Evolutionary conservation across 2,888 invertebrate genomes (phyloP), one percentile per base, ranked within the genome.

Genomic region (Sminthurinus aureus): DNA sequence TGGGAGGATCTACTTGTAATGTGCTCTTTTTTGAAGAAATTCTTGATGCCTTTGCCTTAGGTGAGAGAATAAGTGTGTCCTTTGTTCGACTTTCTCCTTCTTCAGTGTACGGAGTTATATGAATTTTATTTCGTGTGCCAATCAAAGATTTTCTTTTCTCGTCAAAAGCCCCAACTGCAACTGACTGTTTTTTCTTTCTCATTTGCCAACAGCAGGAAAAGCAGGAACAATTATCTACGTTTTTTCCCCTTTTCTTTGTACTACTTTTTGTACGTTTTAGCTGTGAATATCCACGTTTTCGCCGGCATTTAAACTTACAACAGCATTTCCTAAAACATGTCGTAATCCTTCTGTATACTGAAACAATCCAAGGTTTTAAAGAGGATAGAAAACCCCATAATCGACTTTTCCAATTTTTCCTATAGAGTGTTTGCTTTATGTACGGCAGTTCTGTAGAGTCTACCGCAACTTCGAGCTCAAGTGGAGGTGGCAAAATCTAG

Each of bases 401-500:
- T 9, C 58, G 58, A 58, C 58, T 58, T 26, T 38, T 26, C 76
- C 79, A 79, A 38, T 12, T 38, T 51, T 52, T 67, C 50, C 80
- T 26, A 9, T 71, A 50, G n/a, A 51, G 20, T 15, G 38, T 24
- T 52, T 13, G n/a, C 0, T 13, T 3, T 18, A 80, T 38, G 38
- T 69, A 80, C 0, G 80, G 80, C 12, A 20, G 26, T 69, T 66
- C 50, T 26, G 67, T 66, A 13, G 38, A 26, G 13, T 69, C 71
- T n/a, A 67, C 69, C 0, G 52, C 50, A 1, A 2, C 38, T 69
- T 71, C 80, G 18, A 80, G 26, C 26, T 79, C 38, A 8, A 26
- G 13, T 69, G 79, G 79, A 26, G 22, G 26, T 67, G 79, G 79
- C 4, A 66, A 58, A 26, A 79, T 20, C 79, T 79, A 8, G 3